These are phyloP conservation scores for Gari tellinella DNA, from an alignment of 2,888 invertebrate species.

Conservation along the genomic window DNA sequence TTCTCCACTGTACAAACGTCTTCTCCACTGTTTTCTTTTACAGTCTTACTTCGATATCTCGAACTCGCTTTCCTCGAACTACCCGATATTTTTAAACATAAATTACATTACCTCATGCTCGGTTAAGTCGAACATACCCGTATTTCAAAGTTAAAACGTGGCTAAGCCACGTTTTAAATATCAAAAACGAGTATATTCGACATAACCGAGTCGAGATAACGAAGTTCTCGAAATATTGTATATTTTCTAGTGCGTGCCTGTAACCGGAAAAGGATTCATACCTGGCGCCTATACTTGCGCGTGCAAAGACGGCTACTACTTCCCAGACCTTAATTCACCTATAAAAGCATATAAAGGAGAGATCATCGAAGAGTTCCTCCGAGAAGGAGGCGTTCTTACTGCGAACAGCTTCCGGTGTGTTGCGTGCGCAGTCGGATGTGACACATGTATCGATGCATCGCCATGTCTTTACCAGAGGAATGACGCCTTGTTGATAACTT, in stretches of 20 bases:
- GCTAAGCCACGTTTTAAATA: too few relatives aligned
- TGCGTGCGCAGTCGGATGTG: constrained; percentile 78
- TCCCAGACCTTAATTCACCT: constrained; percentile 71
- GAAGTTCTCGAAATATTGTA: too few relatives aligned
- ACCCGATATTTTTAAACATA: too few relatives aligned
- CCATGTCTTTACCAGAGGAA: constrained; percentile 76
- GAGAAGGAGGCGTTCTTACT: constrained; percentile 33
- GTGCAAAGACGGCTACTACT: constrained; percentile 79
- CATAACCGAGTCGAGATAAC: too few relatives aligned
- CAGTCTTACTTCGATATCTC: too few relatives aligned
- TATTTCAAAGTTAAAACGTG: too few relatives aligned
- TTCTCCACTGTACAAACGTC: too few relatives aligned
- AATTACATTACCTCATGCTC: too few relatives aligned
- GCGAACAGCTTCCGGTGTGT: constrained; percentile 67
- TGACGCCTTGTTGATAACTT: constrained; percentile 52
- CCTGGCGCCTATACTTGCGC: constrained; percentile 78
- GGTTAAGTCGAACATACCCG: too few relatives aligned
- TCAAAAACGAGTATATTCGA: too few relatives aligned
- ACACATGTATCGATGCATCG: constrained; percentile 75
- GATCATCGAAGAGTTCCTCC: constrained; percentile 66
- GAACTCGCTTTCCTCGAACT: too few relatives aligned
- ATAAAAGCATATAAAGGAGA: constrained; percentile 70
- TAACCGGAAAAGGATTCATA: constrained; percentile 74
- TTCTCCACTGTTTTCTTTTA: too few relatives aligned
- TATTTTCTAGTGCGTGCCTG: constrained; percentile 76